These are phyloP conservation scores for Saccostrea echinata DNA, from an alignment of 1,140 invertebrate genomes.

Conservation along the genomic window DNA sequence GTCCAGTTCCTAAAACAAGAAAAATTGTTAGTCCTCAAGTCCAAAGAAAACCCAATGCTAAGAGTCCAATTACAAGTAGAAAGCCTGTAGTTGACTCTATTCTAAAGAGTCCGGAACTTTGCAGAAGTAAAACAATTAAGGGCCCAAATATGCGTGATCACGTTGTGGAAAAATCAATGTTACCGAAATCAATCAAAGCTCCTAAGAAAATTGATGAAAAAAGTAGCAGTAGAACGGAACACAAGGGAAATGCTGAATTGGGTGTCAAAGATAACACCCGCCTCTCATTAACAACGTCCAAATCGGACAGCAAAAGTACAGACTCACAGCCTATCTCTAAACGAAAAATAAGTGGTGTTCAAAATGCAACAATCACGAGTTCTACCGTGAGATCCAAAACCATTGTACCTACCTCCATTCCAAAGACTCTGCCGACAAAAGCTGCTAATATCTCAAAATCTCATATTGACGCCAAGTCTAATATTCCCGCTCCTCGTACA, in stretches of 20 bases:
- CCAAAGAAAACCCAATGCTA: background rate
- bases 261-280: background rate
- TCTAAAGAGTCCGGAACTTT: background rate
- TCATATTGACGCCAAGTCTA: background rate
- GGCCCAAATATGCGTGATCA: background rate
- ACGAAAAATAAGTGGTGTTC: background rate
- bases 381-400: background rate
- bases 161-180: background rate
- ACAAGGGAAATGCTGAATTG: background rate
- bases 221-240: background rate
- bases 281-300: background rate
- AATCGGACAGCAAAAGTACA: background rate
- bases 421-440: constrained; percentile 1
- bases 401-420: background rate
- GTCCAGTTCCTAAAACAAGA: background rate
- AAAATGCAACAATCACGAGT: background rate
- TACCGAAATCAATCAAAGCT: background rate
- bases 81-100: background rate
- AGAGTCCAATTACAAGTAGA: background rate
- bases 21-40: background rate
- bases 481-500: constrained; percentile 9
- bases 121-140: no score
- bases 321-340: background rate
- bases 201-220: background rate
- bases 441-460: constrained; percentile 13